These are phyloP conservation scores for Athalia rosae DNA, from an alignment of 2,888 invertebrate species.

Conservation along the genomic window DNA sequence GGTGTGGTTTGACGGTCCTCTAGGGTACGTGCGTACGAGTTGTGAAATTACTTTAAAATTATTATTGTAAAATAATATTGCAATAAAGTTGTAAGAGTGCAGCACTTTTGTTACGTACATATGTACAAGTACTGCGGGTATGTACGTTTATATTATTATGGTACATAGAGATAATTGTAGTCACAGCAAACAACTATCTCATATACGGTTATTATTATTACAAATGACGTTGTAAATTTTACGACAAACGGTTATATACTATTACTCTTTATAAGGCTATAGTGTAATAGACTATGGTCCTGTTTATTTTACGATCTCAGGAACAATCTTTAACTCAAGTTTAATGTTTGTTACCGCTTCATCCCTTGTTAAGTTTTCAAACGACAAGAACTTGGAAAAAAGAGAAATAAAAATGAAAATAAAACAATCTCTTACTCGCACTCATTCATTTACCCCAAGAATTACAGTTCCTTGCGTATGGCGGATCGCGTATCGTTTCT, in stretches of 20 bases:
- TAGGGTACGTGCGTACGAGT: no score
- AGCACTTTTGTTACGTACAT: not conserved
- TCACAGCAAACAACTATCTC: conserved; percentile 13
- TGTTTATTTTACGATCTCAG: conserved; percentile 14
- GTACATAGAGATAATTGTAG: not conserved
- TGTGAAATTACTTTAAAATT: conserved; percentile 21
- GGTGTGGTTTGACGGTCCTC: no score
- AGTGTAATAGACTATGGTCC: not conserved
- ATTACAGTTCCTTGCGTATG: no score
- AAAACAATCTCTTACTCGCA: not conserved
- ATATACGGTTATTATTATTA: conserved; percentile 12
- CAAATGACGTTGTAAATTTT: conserved; percentile 27
- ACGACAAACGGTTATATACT: conserved; percentile 9
- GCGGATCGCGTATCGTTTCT: no score
- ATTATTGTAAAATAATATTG: conserved; percentile 21
- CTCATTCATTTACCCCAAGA: no score
- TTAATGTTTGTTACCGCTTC: not conserved
- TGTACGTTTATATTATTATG: no score
- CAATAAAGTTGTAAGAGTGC: not conserved
- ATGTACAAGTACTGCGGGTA: not conserved
- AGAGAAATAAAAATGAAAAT: not conserved
- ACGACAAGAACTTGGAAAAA: no score
- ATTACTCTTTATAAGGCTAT: not conserved
- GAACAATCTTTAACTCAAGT: conserved; percentile 15
- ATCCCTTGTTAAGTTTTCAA: conserved; percentile 10